These are phyloP conservation scores for Arctia plantaginis DNA, from an alignment of 2,888 invertebrate species.

Conservation along the genomic window DNA sequence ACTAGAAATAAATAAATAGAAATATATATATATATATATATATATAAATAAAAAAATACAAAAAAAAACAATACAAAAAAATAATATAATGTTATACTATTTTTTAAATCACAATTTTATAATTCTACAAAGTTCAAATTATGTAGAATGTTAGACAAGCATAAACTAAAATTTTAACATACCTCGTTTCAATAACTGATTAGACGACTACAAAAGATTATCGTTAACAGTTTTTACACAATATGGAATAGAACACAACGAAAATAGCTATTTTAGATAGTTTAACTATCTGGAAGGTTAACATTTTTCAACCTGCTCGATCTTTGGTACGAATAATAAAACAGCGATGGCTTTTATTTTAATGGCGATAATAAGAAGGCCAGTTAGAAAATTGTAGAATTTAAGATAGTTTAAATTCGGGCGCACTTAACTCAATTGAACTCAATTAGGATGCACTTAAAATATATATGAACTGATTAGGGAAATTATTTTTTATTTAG, in stretches of 20 bases:
- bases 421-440: too few species aligned
- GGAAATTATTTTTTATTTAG: neutral
- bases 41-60: too few species aligned
- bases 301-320: neutral
- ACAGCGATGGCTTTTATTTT: neutral
- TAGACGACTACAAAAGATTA: neutral
- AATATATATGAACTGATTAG: too few species aligned
- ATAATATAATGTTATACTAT: too few species aligned
- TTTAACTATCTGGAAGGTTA: neutral
- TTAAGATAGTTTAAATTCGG: neutral
- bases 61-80: too few species aligned
- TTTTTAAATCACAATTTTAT: neutral
- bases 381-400: neutral
- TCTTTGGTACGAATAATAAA: neutral
- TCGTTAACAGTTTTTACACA: neutral
- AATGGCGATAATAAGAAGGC: neutral
- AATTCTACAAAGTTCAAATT: neutral
- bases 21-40: too few species aligned
- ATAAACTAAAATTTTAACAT: neutral
- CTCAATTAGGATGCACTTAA: too few species aligned
- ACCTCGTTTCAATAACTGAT: neutral
- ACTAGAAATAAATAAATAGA: too few species aligned
- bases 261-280: neutral
- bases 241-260: neutral
- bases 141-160: neutral